Evolutionary conservation across 1,140 invertebrate species (phyloP).

Genomic region (Armadillidium nasatum): DNA sequence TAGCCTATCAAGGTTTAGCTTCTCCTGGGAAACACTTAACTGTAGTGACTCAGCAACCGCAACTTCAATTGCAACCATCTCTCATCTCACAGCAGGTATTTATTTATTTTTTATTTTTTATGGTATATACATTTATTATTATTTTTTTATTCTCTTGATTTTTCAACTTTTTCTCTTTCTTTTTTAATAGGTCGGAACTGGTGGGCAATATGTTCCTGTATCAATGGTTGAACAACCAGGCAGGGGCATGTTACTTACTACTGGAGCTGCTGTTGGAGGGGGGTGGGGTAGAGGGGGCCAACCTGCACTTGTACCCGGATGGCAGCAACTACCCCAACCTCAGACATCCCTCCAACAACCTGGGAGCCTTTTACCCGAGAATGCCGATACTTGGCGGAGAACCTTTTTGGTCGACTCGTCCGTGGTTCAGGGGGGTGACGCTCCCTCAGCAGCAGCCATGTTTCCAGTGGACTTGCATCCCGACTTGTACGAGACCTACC

Average conservation of each 20-base stretch:
- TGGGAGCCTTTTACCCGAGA: slow-evolving; percentile 55
- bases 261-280: slow-evolving; percentile 39
- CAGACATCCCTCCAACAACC: slow-evolving; percentile 60
- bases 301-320: slow-evolving; percentile 72
- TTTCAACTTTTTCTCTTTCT: slow-evolving; percentile 17
- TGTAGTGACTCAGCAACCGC: slow-evolving; percentile 67
- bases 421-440: slow-evolving; percentile 56
- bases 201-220: slow-evolving; percentile 80
- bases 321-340: slow-evolving; percentile 71
- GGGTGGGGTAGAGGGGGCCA: slow-evolving; percentile 53
- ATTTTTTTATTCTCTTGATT: background rate
- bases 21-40: slow-evolving; percentile 85
- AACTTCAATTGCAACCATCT: slow-evolving; percentile 59
- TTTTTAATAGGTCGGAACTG: slow-evolving; percentile 49
- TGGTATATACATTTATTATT: background rate
- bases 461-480: slow-evolving; percentile 41
- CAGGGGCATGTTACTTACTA: slow-evolving; percentile 52
- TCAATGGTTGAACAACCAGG: slow-evolving; percentile 69
- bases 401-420: slow-evolving; percentile 75
- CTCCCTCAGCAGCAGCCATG: slow-evolving; percentile 26
- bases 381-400: slow-evolving; percentile 67
- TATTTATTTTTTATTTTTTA: slow-evolving; percentile 7
- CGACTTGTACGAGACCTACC: slow-evolving; percentile 37
- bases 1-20: slow-evolving; percentile 72
- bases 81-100: slow-evolving; percentile 65